These are phyloP conservation scores for Periplaneta americana DNA, from an alignment of 1,140 invertebrate genomes.

Conservation along the genomic window DNA sequence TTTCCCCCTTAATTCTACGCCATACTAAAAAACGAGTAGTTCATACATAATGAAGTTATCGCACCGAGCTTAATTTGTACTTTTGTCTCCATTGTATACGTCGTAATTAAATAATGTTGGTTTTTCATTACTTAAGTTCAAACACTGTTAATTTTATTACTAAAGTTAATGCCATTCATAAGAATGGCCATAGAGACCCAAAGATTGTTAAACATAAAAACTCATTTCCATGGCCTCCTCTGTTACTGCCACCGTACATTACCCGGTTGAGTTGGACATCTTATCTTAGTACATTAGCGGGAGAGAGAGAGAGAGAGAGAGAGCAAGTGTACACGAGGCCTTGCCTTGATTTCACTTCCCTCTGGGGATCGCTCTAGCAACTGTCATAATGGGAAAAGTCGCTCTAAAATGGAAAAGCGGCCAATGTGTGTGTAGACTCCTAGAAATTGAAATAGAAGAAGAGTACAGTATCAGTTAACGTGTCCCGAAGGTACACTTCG, in stretches of 20 bases:
- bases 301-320: background rate
- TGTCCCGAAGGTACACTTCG: background rate
- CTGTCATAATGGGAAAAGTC: background rate
- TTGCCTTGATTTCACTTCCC: background rate
- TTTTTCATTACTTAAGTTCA: background rate
- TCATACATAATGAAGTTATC: no score
- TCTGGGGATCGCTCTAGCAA: background rate
- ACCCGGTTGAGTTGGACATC: background rate
- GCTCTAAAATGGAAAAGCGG: background rate
- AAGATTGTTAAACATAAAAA: background rate
- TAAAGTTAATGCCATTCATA: background rate
- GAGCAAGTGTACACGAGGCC: background rate
- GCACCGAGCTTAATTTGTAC: no score
- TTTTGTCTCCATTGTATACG: background rate
- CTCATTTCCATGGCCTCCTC: background rate
- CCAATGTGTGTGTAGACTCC: background rate
- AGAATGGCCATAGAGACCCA: background rate
- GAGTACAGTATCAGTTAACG: background rate
- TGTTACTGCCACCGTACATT: background rate
- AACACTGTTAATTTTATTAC: background rate
- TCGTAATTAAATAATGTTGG: background rate
- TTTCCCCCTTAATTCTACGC: no score
- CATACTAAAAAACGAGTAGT: no score
- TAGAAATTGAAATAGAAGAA: background rate
- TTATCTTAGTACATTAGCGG: background rate